Base-by-base conservation (phyloP, 2,888 invertebrate species). In the Danaus chrysippus region DNA sequence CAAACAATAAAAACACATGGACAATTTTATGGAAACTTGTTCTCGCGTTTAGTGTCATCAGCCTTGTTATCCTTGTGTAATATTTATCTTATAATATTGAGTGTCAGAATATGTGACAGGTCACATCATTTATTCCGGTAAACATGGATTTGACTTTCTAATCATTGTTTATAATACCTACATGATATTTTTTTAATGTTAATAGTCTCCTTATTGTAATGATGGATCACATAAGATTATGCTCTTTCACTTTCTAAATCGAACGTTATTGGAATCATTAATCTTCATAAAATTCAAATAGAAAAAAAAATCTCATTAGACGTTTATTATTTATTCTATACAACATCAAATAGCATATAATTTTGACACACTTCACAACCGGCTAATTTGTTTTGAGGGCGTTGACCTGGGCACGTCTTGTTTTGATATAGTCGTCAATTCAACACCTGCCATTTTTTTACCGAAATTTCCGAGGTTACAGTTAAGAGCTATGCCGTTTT, bases 361-460 rank as follows among this genome's bases (percentile, higher is more conserved):
- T 56, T 61, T 62, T 65, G 68, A 62, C 65, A 70, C 61, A 67
- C 63, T 68, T 67, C 62, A 59, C 57, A 59, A 56, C 54, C 68
- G 56, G 63, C 64, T 66, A 64, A 59, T 42, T 57, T 57, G 42
- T 59, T 62, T 62, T 43, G 68, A 66, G 85, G 75, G 84, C 83
- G 70, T 73, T 70, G 83, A 82, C 64, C 78, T 84, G 72, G 46
- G 42, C 57, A 41, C 41, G 23, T 44, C 70, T 76, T 81, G 74
- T 82, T 85, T 84, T 86, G 87, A 87, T 87, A 85, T 84, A 85
- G 84, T 81, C 84, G 81, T 79, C 80, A 82, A 84, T 84, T 86
- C 82, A 75, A 77, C 73, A 82, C 76, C 75, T 75, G 77, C 73
- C 74, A 78, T 77, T 79, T 83, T 82, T 83, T 83, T 78, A 74